These are phyloP conservation scores for Myotis pilosus DNA, from an alignment of 2,797 vertebrate species.

Conservation along the genomic window DNA sequence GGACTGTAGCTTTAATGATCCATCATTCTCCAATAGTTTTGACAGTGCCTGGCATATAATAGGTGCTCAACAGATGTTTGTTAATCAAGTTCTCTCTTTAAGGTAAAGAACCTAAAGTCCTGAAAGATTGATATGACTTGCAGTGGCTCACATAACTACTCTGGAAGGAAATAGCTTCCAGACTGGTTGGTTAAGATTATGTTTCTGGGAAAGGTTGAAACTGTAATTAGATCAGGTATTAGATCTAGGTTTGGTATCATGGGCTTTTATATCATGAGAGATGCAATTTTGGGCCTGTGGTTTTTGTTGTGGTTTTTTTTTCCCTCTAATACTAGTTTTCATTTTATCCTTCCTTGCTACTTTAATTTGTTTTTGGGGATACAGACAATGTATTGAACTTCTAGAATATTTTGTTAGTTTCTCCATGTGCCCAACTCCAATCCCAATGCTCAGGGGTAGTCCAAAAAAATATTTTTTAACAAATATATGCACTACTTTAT, in stretches of 20 bases:
- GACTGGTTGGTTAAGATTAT: neutral
- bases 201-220: neutral
- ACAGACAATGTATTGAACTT: neutral
- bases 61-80: neutral
- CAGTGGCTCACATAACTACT: neutral
- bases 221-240: neutral
- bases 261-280: neutral
- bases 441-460: neutral
- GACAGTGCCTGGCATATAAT: neutral
- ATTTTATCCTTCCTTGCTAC: neutral
- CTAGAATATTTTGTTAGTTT: neutral
- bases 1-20: neutral
- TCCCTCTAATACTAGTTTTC: neutral
- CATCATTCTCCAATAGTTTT: neutral
- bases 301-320: neutral
- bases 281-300: neutral
- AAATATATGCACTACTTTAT: neutral
- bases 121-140: neutral
- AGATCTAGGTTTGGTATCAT: neutral
- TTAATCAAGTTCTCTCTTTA: slow-evolving; percentile 5
- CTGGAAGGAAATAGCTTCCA: neutral
- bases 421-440: neutral
- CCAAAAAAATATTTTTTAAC: neutral
- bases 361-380: neutral
- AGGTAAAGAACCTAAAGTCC: neutral